These are phyloP conservation scores for Myoxocephalus aenaeus DNA, from an alignment of 2,797 vertebrate genomes.

Conservation along the genomic window DNA sequence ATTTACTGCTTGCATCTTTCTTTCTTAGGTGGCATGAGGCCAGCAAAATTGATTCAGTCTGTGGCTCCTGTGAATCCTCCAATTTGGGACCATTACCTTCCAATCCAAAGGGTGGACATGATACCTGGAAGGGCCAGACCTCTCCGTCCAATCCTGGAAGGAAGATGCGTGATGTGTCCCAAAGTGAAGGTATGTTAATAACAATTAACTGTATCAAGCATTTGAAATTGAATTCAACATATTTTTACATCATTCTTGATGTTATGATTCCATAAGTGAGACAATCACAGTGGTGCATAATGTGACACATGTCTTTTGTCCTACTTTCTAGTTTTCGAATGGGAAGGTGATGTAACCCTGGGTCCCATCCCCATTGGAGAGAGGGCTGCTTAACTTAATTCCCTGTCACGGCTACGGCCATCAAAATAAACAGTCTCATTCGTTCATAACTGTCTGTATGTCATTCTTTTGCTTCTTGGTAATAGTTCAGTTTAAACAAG, in stretches of 20 bases:
- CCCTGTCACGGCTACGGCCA: constrained; percentile 24
- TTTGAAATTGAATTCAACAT: not conserved
- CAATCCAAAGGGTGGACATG: too few species aligned
- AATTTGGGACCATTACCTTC: fast-evolving
- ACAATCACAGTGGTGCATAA: not conserved
- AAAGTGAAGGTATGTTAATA: constrained; percentile 34
- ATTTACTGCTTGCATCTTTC: not conserved
- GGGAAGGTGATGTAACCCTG: constrained; percentile 68
- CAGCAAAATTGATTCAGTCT: constrained; percentile 55
- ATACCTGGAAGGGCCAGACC: fast-evolving
- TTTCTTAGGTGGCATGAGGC: constrained; percentile 74
- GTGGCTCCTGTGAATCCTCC: constrained; percentile 63
- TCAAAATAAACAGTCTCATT: constrained; percentile 64
- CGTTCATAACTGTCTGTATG: constrained; percentile 49
- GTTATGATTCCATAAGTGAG: not conserved
- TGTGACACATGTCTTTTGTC: constrained; percentile 23
- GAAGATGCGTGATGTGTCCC: constrained; percentile 32
- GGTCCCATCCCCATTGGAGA: constrained; percentile 62
- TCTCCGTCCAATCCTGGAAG: constrained; percentile 7
- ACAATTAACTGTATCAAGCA: not conserved
- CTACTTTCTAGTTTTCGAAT: constrained; percentile 63
- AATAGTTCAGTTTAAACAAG: constrained; percentile 17
- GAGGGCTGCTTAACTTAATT: constrained; percentile 34
- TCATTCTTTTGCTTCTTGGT: constrained; percentile 40
- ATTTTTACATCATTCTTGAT: not conserved